phyloP scores from a whole-genome alignment of 2,888 invertebrate species.

The Nyleta sp. region DNA sequence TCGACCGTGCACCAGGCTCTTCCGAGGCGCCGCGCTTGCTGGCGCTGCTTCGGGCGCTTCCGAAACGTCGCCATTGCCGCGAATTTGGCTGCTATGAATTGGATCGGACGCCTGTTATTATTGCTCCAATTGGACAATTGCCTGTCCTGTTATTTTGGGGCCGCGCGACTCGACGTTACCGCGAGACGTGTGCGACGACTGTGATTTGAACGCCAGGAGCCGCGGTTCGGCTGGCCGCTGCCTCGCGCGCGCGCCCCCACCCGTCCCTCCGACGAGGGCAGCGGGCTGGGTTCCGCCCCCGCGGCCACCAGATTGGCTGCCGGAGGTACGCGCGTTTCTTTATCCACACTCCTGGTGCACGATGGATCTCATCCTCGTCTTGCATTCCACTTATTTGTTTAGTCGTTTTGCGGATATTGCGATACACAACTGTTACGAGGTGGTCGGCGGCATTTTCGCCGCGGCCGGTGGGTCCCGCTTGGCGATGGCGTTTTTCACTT shows the following conservation, averaged over 20 bases:
- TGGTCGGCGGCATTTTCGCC: too few relatives aligned
- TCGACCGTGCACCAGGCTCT: too few relatives aligned
- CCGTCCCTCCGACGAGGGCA: conserved; percentile 41
- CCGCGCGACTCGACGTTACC: conserved; percentile 48
- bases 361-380: conserved; percentile 35
- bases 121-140: too few relatives aligned
- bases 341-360: conserved; percentile 35
- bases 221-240: conserved; percentile 58
- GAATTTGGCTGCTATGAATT: too few relatives aligned
- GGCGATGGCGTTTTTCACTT: too few relatives aligned
- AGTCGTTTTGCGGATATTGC: conserved; percentile 26
- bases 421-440: conserved; percentile 14
- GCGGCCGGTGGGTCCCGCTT: too few relatives aligned
- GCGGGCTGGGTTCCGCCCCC: conserved; percentile 77
- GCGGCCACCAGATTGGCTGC: conserved; percentile 73
- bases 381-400: conserved; percentile 26
- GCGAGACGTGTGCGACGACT: conserved; percentile 69
- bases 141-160: too few relatives aligned
- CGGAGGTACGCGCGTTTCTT: conserved; percentile 69
- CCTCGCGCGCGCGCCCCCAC: conserved; percentile 55
- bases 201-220: conserved; percentile 81
- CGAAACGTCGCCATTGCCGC: too few relatives aligned
- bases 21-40: not conserved
- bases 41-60: too few relatives aligned
- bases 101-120: too few relatives aligned